phyloP scores from a whole-genome alignment of 2,113 vertebrate species.

The Riparia riparia region DNA sequence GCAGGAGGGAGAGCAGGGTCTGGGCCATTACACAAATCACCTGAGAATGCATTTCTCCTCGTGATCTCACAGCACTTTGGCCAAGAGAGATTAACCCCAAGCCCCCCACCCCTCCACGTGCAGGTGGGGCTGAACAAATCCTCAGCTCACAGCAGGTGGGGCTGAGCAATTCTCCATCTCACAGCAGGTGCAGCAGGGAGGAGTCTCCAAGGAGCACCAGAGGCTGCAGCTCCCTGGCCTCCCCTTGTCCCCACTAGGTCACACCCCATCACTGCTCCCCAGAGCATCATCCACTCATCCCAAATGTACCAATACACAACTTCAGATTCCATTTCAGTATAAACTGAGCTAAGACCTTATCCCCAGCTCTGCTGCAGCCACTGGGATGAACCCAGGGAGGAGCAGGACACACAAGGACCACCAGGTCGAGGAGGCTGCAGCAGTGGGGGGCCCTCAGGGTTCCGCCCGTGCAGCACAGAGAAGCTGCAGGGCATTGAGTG shows the following conservation, averaged over 20 bases:
- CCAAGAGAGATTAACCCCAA: rapidly evolving
- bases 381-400: background rate
- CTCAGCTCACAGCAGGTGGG: background rate
- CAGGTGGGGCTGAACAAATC: background rate
- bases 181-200: background rate
- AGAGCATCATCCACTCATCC: rapidly evolving
- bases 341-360: background rate
- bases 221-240: background rate
- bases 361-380: background rate
- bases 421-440: rapidly evolving
- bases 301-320: background rate
- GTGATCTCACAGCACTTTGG: background rate
- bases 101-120: background rate
- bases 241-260: background rate
- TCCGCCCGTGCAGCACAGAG: background rate
- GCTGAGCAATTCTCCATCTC: background rate
- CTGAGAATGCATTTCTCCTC: background rate
- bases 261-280: background rate
- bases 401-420: background rate
- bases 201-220: rapidly evolving
- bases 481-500: background rate
- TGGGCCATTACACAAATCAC: background rate
- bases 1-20: background rate
- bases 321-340: rapidly evolving
- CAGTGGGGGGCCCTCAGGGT: rapidly evolving